Evolutionary conservation across 2,888 invertebrate genomes (phyloP).

Genomic region (Agapostemon virescens): DNA sequence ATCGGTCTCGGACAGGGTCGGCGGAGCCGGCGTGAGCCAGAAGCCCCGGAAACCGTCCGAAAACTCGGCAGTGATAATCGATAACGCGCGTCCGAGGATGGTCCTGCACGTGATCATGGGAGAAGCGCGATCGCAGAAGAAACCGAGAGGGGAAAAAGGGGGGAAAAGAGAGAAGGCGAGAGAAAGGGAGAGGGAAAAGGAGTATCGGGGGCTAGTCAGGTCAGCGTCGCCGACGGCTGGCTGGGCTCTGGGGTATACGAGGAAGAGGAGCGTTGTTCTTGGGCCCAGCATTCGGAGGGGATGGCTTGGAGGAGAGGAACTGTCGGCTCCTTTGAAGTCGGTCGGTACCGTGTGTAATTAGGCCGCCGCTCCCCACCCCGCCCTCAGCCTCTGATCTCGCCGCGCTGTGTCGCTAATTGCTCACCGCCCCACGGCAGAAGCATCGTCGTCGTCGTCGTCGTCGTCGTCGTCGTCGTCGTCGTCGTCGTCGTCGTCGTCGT

Average conservation of each 20-base stretch:
- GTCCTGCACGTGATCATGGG: constrained; percentile 26
- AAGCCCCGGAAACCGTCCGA: constrained; percentile 4
- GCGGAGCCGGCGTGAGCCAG: neutral
- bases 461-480: constrained; percentile 33
- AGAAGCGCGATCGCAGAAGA: constrained; percentile 19
- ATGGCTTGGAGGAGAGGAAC: constrained; percentile 76
- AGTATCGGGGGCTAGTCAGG: constrained; percentile 66
- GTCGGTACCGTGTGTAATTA: constrained; percentile 79
- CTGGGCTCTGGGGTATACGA: constrained; percentile 68
- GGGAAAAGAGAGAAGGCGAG: neutral
- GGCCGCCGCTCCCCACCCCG: constrained; percentile 78
- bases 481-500: constrained; percentile 37
- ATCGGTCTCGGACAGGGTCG: neutral
- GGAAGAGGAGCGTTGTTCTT: constrained; percentile 75
- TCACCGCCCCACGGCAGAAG: constrained; percentile 78
- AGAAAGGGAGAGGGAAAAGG: constrained; percentile 42
- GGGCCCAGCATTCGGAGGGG: constrained; percentile 71
- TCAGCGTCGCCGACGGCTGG: constrained; percentile 63
- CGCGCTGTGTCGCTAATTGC: constrained; percentile 79
- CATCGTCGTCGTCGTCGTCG: constrained; percentile 63
- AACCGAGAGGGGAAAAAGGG: constrained; percentile 8
- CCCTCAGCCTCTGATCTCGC: constrained; percentile 78
- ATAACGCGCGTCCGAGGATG: constrained; percentile 5
- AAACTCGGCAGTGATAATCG: constrained; percentile 24
- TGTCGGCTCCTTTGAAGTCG: constrained; percentile 79